Conservation (phyloP, 2,113 vertebrate genomes). For the Orcinus orca region DNA sequence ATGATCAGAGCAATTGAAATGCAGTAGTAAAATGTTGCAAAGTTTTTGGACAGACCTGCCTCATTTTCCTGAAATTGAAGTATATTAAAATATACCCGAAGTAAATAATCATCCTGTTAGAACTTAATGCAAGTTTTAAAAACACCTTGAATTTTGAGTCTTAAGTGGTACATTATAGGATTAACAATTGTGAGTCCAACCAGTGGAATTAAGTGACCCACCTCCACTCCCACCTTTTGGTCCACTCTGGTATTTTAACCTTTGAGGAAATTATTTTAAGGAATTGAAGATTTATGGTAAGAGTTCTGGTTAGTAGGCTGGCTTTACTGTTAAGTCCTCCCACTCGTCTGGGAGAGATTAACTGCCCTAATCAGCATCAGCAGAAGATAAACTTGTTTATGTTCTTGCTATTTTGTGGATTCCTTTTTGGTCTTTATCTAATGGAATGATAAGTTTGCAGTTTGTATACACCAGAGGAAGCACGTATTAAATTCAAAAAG, state of each 20-base stretch:
- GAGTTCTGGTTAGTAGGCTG: slow-evolving; percentile 38
- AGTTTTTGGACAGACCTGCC: not conserved
- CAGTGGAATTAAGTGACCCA: not conserved
- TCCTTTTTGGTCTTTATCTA: not conserved
- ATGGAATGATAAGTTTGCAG: not conserved
- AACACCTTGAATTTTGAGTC: slow-evolving; percentile 15
- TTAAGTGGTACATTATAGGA: not conserved
- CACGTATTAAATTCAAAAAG: slow-evolving; percentile 37
- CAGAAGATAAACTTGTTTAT: slow-evolving; percentile 68
- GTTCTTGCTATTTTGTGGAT: slow-evolving; percentile 19
- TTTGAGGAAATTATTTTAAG: slow-evolving; percentile 57
- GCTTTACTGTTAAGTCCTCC: slow-evolving; percentile 42
- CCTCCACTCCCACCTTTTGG: not conserved
- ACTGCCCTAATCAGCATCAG: slow-evolving; percentile 60
- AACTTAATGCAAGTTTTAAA: not conserved
- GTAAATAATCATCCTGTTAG: not conserved
- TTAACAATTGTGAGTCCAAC: not conserved
- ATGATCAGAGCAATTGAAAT: not conserved
- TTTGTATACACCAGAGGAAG: slow-evolving; percentile 28
- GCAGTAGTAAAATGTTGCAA: not conserved
- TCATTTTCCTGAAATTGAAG: not conserved
- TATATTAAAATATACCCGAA: not conserved
- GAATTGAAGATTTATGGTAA: slow-evolving; percentile 40
- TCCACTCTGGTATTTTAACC: slow-evolving; percentile 28
- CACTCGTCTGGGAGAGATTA: slow-evolving; percentile 66